These are phyloP conservation scores for Sarcophaga rosellei DNA, from an alignment of 2,888 invertebrate genomes.

Conservation along the genomic window DNA sequence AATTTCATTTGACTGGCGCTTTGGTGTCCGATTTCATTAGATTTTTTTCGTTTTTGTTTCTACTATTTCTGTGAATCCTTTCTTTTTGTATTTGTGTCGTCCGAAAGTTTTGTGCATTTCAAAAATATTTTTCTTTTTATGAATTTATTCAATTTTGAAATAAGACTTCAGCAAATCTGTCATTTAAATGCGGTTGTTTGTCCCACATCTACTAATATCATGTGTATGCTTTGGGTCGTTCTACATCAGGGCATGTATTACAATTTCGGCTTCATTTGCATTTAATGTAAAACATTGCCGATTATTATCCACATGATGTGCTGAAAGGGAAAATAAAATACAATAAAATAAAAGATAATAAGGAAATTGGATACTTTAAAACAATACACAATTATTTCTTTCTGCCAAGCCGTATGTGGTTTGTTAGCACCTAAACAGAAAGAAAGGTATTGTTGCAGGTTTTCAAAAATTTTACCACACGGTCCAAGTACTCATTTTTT, in stretches of 20 bases:
- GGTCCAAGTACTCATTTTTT: too few species aligned
- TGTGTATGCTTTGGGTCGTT: conserved; percentile 64
- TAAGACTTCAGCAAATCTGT: conserved; percentile 78
- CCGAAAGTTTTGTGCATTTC: conserved; percentile 46
- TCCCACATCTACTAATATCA: conserved; percentile 67
- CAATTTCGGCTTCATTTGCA: conserved; percentile 74
- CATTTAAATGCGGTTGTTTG: conserved; percentile 79
- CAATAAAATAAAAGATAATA: neutral
- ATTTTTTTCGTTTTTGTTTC: conserved; percentile 47
- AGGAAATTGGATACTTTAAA: conserved; percentile 67
- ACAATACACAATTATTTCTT: neutral
- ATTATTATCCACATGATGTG: conserved; percentile 71
- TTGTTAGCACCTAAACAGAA: conserved; percentile 22
- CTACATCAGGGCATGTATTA: conserved; percentile 14
- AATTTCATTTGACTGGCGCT: conserved; percentile 70
- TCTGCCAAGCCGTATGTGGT: conserved; percentile 16
- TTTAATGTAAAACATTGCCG: conserved; percentile 72
- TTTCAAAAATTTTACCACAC: too few species aligned
- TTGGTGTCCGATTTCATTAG: conserved; percentile 69
- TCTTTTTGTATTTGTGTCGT: conserved; percentile 42
- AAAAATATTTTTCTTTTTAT: conserved; percentile 56
- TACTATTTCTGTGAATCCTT: conserved; percentile 36
- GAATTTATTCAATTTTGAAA: conserved; percentile 74
- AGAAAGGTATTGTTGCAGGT: neutral
- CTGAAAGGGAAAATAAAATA: neutral